Conservation (phyloP, 2,888 invertebrate genomes). For the Catocala sponsa region DNA sequence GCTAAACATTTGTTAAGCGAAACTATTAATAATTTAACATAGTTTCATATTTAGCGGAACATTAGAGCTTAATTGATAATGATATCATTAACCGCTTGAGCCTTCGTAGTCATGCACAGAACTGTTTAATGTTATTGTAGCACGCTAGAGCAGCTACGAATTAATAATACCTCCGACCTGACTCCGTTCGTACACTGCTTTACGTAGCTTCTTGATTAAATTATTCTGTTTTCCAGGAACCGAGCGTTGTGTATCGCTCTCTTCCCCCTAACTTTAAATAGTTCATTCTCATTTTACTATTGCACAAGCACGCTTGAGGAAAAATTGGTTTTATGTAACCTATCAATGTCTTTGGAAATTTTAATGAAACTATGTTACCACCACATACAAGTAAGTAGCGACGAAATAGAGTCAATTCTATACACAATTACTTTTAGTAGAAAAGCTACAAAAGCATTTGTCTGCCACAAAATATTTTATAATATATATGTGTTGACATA, state of each 20-base stretch:
- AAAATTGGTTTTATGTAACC: too few species aligned
- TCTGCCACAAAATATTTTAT: too few species aligned
- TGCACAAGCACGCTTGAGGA: too few species aligned
- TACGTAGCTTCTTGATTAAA: conserved; percentile 18
- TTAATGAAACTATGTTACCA: too few species aligned
- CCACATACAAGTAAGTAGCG: too few species aligned
- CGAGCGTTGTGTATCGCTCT: not conserved
- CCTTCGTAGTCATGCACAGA: conserved; percentile 53
- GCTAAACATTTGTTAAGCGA: conserved; percentile 21
- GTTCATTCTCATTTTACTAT: conserved; percentile 2
- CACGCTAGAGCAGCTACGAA: conserved; percentile 57
- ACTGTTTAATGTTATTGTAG: conserved; percentile 57
- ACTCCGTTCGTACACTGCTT: not conserved
- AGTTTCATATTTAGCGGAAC: conserved; percentile 50
- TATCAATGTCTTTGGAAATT: too few species aligned
- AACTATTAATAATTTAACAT: conserved; percentile 43
- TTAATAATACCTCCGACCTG: conserved; percentile 20
- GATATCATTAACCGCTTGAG: conserved; percentile 59
- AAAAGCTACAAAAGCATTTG: too few species aligned
- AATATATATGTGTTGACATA: too few species aligned
- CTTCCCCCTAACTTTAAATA: too few species aligned
- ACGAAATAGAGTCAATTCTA: too few species aligned
- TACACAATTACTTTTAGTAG: too few species aligned
- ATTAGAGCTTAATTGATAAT: conserved; percentile 64
- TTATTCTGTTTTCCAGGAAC: not conserved